A percentile compares a stretch with the other conserved stretches of the same genome.
Conservation (phyloP, 2,888 invertebrate species). For the Matsumyia berberina region DNA sequence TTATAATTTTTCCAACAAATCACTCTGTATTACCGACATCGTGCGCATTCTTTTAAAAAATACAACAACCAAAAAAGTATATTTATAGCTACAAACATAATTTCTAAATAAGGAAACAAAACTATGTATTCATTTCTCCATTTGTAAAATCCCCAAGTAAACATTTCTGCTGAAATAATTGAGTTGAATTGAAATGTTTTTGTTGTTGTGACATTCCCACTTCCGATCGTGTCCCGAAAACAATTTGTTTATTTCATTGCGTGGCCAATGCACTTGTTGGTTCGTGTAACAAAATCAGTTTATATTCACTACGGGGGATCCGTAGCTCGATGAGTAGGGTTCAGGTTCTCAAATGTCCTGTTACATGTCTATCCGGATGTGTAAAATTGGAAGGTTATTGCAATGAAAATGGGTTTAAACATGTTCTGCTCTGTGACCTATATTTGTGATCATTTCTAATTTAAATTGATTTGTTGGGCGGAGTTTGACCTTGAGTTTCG, state of each 20-base stretch:
- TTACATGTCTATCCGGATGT: conserved; percentile 10
- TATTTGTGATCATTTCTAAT: too few species aligned
- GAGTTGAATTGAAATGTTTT: conserved; percentile 54
- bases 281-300: conserved; percentile 5
- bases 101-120: conserved; percentile 12
- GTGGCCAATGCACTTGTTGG: conserved; percentile 9
- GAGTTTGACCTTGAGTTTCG: too few species aligned
- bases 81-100: neutral
- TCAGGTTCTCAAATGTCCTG: neutral
- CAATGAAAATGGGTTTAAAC: neutral
- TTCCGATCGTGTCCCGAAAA: conserved; percentile 43
- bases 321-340: neutral
- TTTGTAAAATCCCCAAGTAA: conserved; percentile 37
- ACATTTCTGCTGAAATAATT: conserved; percentile 37
- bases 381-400: neutral
- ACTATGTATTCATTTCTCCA: neutral
- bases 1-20: neutral
- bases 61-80: neutral
- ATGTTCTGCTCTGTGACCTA: neutral
- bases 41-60: neutral
- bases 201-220: conserved; percentile 60
- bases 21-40: neutral
- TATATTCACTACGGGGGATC: conserved; percentile 8
- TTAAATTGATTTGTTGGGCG: too few species aligned
- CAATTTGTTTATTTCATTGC: conserved; percentile 15